Conservation (phyloP, 2,113 vertebrate genomes). For the Ondatra zibethicus region DNA sequence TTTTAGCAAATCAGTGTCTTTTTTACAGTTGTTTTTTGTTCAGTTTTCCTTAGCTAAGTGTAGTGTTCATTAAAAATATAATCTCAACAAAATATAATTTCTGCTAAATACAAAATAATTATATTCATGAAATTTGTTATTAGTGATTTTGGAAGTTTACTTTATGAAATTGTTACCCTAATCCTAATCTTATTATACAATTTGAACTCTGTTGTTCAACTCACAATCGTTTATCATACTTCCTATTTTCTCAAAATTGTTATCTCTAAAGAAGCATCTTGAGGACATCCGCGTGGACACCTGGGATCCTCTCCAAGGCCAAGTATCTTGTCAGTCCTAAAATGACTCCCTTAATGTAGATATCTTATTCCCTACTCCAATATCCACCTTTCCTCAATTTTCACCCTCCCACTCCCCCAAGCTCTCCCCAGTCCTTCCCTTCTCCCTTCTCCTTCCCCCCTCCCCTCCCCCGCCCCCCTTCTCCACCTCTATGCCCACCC, state of each 20-base stretch:
- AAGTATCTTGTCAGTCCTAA: too few relatives aligned
- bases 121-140: neutral
- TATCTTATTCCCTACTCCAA: too few relatives aligned
- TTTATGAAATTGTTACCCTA: neutral
- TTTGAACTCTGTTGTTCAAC: neutral
- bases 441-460: too few relatives aligned
- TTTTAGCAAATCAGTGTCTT: neutral
- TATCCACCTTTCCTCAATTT: too few relatives aligned
- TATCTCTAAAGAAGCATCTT: neutral
- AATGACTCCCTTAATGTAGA: too few relatives aligned
- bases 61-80: neutral
- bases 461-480: too few relatives aligned
- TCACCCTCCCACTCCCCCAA: too few relatives aligned
- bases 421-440: too few relatives aligned
- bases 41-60: neutral
- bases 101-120: neutral
- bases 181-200: neutral
- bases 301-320: too few relatives aligned
- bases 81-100: neutral
- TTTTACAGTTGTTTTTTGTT: neutral
- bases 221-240: neutral
- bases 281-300: too few relatives aligned
- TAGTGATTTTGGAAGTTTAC: neutral
- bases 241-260: rapidly evolving
- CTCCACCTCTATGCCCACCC: too few relatives aligned